Percentiles rank a stretch among this genome's conserved stretches.
Conservation (phyloP, 2,113 vertebrate species). For the Boleophthalmus pectinirostris region DNA sequence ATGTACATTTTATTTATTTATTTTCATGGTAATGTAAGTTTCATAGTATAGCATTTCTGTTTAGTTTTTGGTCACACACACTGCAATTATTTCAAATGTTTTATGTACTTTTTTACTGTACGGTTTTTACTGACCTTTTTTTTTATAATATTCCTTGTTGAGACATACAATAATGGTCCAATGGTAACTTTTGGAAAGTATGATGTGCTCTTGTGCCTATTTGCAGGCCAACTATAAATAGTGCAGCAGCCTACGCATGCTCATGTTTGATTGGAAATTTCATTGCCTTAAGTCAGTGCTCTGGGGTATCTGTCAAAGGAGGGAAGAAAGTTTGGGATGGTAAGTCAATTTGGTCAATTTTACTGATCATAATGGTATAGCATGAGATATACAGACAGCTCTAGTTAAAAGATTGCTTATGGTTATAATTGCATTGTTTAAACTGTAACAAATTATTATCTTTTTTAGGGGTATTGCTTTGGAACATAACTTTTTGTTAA, state of each 20-base stretch:
- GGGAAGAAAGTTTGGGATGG: conserved; percentile 62
- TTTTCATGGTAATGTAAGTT: neutral
- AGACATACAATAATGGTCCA: conserved; percentile 27
- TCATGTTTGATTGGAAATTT: conserved; percentile 79
- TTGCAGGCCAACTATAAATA: conserved; percentile 80
- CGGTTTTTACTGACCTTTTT: neutral
- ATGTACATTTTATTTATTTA: neutral
- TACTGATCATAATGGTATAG: neutral
- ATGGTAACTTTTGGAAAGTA: conserved; percentile 65
- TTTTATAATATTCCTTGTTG: neutral
- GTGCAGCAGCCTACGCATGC: conserved; percentile 68
- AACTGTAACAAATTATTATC: neutral
- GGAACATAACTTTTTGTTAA: conserved; percentile 1
- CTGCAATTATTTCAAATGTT: neutral
- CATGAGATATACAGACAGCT: neutral
- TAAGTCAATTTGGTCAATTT: conserved; percentile 52
- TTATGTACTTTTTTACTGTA: too few relatives aligned
- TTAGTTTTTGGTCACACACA: neutral
- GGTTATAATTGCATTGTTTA: neutral
- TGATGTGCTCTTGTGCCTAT: conserved; percentile 75
- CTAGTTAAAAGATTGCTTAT: neutral
- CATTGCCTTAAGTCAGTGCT: conserved; percentile 65
- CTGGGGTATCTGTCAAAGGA: conserved; percentile 64
- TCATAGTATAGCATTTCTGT: neutral
- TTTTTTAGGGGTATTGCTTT: neutral